Percentiles rank a stretch among this genome's conserved stretches.
Evolutionary conservation across 2,888 invertebrate species (phyloP).

Genomic region (Pristionchus arcanus): DNA sequence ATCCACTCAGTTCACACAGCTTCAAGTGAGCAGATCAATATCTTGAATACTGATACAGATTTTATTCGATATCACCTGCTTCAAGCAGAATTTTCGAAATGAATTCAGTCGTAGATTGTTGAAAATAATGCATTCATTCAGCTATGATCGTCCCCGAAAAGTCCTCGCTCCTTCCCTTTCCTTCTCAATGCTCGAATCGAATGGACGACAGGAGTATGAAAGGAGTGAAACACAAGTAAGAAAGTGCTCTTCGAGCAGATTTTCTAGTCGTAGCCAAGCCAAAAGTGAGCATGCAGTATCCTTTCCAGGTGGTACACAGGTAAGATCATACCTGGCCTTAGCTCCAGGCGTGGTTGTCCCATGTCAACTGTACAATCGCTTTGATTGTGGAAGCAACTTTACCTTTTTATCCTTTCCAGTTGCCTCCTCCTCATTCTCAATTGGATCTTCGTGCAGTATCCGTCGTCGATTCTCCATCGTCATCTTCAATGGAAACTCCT

Average conservation of each 20-base stretch:
- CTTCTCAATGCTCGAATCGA: not conserved
- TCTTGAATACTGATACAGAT: no score
- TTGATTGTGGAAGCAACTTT: no score
- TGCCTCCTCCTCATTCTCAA: not conserved
- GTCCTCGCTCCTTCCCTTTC: slow-evolving; percentile 40
- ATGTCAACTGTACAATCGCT: no score
- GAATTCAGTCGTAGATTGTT: not conserved
- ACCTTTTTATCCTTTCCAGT: not conserved
- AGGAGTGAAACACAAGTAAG: slow-evolving; percentile 3
- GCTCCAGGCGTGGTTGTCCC: no score
- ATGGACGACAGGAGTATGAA: not conserved
- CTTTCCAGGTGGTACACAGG: no score
- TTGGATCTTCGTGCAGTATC: slow-evolving; percentile 12
- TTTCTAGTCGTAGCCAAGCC: no score
- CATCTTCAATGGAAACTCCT: not conserved
- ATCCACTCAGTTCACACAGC: slow-evolving; percentile 30
- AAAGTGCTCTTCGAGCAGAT: not conserved
- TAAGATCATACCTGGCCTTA: no score
- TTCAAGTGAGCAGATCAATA: slow-evolving; percentile 8
- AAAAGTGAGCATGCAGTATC: not conserved
- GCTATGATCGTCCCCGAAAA: slow-evolving; percentile 23
- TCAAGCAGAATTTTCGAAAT: not conserved
- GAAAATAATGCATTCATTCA: not conserved
- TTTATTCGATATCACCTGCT: not conserved
- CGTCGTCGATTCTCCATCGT: not conserved